phyloP scores from a whole-genome alignment of 53 echinoderm and acorn worm genomes.

The Hippasteria phrygiana region DNA sequence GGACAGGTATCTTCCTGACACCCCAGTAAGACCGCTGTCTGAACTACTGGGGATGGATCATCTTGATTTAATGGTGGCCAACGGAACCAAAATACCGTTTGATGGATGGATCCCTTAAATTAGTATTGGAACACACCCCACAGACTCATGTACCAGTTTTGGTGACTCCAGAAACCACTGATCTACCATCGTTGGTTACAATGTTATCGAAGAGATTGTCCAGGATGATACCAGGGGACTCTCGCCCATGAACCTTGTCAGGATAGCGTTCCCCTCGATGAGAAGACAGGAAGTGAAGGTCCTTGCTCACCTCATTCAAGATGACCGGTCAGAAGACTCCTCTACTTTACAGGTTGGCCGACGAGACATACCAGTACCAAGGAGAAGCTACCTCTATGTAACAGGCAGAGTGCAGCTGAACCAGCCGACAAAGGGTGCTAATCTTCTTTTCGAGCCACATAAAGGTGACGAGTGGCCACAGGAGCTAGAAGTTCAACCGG shows the following conservation, averaged over 20 bases:
- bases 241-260: not conserved
- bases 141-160: constrained; percentile 47
- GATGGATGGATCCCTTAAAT: constrained; percentile 44
- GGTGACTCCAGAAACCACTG: constrained; percentile 42
- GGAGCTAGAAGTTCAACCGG: constrained; percentile 3
- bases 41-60: constrained; percentile 9
- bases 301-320: constrained; percentile 8
- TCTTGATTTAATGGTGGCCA: constrained; percentile 45
- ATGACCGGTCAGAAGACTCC: not conserved
- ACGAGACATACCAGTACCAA: constrained; percentile 5
- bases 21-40: not conserved
- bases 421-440: not conserved
- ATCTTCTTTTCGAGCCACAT: constrained; percentile 50
- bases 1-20: not conserved
- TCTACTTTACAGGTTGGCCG: constrained; percentile 27
- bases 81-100: constrained; percentile 61
- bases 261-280: not conserved
- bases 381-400: not conserved
- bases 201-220: constrained; percentile 74
- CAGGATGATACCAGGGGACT: not conserved
- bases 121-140: not conserved
- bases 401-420: constrained; percentile 21
- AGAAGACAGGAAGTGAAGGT: not conserved
- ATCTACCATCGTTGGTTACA: constrained; percentile 74
- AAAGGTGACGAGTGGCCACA: constrained; percentile 6